These are phyloP conservation scores for Lepisosteus osseus DNA, from an alignment of 2,113 vertebrate species.

Conservation along the genomic window DNA sequence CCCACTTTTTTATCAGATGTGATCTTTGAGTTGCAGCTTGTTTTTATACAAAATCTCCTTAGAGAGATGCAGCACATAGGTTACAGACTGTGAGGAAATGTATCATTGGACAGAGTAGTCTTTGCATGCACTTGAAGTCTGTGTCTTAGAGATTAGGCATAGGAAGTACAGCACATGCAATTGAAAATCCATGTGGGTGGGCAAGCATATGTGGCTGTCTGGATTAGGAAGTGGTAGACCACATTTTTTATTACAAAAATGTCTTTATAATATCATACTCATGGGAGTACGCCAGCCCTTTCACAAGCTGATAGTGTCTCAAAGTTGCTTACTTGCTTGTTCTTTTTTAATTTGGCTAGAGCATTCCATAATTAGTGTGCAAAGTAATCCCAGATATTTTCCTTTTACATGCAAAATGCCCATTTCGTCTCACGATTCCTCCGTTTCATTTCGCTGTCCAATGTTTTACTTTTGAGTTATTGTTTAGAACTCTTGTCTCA, in stretches of 20 bases:
- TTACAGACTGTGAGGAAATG: no score
- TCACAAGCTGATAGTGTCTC: conserved; percentile 34
- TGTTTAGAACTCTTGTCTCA: no score
- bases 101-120: no score
- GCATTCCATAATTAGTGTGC: conserved; percentile 38
- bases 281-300: conserved; percentile 43
- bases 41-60: neutral
- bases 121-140: neutral
- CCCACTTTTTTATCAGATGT: neutral
- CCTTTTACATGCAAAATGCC: neutral
- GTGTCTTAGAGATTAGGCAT: conserved; percentile 9
- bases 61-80: neutral
- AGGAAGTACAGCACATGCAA: conserved; percentile 28
- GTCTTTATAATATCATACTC: conserved; percentile 72
- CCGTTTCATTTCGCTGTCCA: no score
- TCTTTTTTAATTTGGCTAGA: conserved; percentile 23
- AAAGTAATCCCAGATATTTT: conserved; percentile 39
- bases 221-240: conserved; percentile 85
- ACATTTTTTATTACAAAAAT: conserved; percentile 75
- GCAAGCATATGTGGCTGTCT: conserved; percentile 69
- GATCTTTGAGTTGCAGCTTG: neutral
- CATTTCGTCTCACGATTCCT: no score
- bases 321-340: conserved; percentile 30
- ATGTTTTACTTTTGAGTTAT: no score
- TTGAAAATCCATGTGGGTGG: conserved; percentile 71